Base-by-base conservation (phyloP, 35 echinoderm and acorn worm genomes). In the Patiria miniata region DNA sequence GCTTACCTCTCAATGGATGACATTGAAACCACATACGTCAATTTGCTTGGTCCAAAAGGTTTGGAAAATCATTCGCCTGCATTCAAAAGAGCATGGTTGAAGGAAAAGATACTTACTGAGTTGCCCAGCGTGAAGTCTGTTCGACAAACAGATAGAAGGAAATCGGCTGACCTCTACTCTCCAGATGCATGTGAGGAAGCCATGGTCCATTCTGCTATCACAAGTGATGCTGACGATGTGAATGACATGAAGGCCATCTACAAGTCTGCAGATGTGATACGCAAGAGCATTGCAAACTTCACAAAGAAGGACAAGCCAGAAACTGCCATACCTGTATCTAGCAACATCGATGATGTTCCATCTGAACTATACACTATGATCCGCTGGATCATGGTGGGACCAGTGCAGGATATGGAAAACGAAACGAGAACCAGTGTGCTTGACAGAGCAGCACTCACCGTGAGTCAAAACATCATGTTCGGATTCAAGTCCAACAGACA, bases 381-480 rank as follows among this genome's bases (percentile, higher is more conserved):
- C 42, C 84, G 59, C 58, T 86, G 59, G 84, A 77, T 86, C 34
- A 86, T 86, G 34, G 84, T 86, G 14, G 84, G 84, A 28, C 52
- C 54, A 77, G 84, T 86, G 59, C 56, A 86, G 15, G 84, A 86
- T 26, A 5, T 86, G 53, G 84, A 86, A 77, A 86, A 5, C 37
- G 53, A 78, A 86, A 58, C 54, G 61, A 78, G 84, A 39, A 86
- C 84, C 56, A 86, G 40, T 73, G 56, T 32, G n/a, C 4, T 76
- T 36, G 26, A 83, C 17, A 80, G 78, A 80, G 17, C 83, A 86
- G 83, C 68, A 10, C 83, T 91, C 21, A 91, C 89, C 37, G 55
- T 87, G 77, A 87, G 51, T 77, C 88, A 90, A 28, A 87, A 87
- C 40, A 53, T 86, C 30, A 86, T 86, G 77, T 91, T 79, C 86